Evolutionary conservation across 2,113 vertebrate species (phyloP).

Genomic region (Ctenodactylus gundi): DNA sequence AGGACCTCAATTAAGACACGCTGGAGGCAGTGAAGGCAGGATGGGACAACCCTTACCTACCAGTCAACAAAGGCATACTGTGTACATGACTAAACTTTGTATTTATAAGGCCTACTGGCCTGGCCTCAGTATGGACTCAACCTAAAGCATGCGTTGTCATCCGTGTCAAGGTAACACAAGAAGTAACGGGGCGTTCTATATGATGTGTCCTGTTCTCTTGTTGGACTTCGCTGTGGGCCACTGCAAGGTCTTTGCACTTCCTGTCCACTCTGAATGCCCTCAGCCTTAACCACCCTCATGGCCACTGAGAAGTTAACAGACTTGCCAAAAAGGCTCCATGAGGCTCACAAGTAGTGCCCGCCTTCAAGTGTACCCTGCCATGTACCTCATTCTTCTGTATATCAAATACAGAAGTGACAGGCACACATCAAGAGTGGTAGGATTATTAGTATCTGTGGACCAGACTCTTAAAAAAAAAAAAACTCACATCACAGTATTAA

Average conservation of each 20-base stretch:
- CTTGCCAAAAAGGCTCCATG: neutral
- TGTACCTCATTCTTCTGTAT: neutral
- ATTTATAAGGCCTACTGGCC: neutral
- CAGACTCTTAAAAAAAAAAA: constrained; percentile 35
- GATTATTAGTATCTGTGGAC: neutral
- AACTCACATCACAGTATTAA: neutral
- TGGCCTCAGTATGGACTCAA: neutral
- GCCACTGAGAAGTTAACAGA: constrained; percentile 1
- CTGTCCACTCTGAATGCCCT: neutral
- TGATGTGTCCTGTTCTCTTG: neutral
- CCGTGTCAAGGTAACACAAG: neutral
- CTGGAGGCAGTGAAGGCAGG: neutral
- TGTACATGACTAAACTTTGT: accelerated
- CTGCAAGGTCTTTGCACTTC: neutral
- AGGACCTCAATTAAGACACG: neutral
- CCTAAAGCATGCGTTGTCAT: neutral
- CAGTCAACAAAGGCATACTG: neutral
- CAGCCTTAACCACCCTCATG: neutral
- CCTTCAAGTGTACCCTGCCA: neutral
- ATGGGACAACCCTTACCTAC: neutral
- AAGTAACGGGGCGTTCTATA: accelerated
- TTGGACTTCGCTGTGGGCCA: neutral
- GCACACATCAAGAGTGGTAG: neutral
- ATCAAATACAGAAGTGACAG: neutral
- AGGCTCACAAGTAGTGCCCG: neutral